Percentiles rank a stretch among this genome's conserved stretches.
These are phyloP conservation scores for Hyles vespertilio DNA, from an alignment of 1,140 invertebrate species.

Conservation along the genomic window DNA sequence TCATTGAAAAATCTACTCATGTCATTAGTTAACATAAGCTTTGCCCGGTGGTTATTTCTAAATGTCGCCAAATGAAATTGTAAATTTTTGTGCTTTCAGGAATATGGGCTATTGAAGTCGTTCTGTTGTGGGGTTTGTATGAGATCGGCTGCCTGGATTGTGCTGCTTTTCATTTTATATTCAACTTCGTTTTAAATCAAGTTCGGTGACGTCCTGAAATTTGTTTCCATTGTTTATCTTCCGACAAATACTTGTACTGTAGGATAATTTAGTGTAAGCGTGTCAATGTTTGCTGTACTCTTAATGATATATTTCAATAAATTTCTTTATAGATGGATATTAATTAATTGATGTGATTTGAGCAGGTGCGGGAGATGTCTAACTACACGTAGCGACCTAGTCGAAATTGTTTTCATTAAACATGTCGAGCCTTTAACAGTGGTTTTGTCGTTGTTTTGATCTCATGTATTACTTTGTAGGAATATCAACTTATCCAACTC, in stretches of 20 bases:
- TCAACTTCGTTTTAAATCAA: slow-evolving; percentile 38
- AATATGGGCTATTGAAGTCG: slow-evolving; percentile 59
- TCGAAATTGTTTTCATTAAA: neutral
- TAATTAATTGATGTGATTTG: too few species aligned
- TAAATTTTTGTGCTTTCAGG: slow-evolving; percentile 67
- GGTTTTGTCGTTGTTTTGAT: too few species aligned
- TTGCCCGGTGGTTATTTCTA: too few species aligned
- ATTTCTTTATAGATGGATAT: slow-evolving; percentile 6
- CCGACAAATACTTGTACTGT: slow-evolving; percentile 33
- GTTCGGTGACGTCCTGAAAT: slow-evolving; percentile 23
- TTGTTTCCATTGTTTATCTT: slow-evolving; percentile 32
- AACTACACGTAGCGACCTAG: too few species aligned
- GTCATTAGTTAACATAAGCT: slow-evolving; percentile 1
- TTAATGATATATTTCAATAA: slow-evolving; percentile 32
- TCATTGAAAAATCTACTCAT: slow-evolving; percentile 17
- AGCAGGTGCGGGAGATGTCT: too few species aligned
- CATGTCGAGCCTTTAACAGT: too few species aligned
- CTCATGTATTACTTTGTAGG: too few species aligned
- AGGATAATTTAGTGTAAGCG: slow-evolving; percentile 38
- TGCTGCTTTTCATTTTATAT: slow-evolving; percentile 35
- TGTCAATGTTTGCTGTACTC: slow-evolving; percentile 41
- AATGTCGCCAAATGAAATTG: slow-evolving; percentile 14
- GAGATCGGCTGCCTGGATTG: slow-evolving; percentile 36
- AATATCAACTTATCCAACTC: too few species aligned
- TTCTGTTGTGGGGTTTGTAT: slow-evolving; percentile 48